Evolutionary conservation across 2,797 vertebrate species (phyloP).

Genomic region (Hyperoplus lanceolatus): DNA sequence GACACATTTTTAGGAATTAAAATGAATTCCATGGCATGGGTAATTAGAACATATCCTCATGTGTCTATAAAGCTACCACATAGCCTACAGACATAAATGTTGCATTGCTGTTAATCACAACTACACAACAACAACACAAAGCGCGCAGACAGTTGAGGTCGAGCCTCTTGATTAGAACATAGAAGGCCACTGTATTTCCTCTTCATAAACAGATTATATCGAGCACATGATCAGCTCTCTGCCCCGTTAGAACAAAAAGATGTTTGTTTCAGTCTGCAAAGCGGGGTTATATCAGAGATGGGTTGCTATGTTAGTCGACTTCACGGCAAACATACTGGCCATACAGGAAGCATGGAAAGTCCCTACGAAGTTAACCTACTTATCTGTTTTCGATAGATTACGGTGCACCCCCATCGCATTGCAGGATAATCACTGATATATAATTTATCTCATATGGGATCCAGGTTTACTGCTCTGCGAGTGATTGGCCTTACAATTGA

Average conservation of each 20-base stretch:
- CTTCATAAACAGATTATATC: slow-evolving; percentile 78
- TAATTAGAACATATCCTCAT: neutral
- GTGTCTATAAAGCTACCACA: neutral
- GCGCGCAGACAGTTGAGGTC: slow-evolving; percentile 31
- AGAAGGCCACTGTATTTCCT: slow-evolving; percentile 71
- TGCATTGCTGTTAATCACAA: slow-evolving; percentile 31
- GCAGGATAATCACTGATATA: neutral
- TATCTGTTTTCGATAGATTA: slow-evolving; percentile 16
- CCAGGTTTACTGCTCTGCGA: slow-evolving; percentile 2
- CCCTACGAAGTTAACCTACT: slow-evolving; percentile 18
- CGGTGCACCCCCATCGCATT: neutral
- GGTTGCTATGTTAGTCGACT: slow-evolving; percentile 33
- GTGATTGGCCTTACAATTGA: slow-evolving; percentile 1
- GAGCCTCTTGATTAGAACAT: slow-evolving; percentile 63
- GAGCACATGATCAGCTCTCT: slow-evolving; percentile 77
- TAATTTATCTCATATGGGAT: neutral
- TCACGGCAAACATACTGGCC: slow-evolving; percentile 5
- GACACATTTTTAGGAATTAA: too few relatives aligned
- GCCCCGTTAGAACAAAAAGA: slow-evolving; percentile 70
- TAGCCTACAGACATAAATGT: slow-evolving; percentile 1
- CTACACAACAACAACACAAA: slow-evolving; percentile 49
- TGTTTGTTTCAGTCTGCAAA: slow-evolving; percentile 66
- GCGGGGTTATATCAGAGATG: slow-evolving; percentile 42
- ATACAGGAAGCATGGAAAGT: slow-evolving; percentile 58
- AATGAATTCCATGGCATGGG: too few relatives aligned